Evolutionary conservation across 2,888 invertebrate genomes (phyloP), one percentile per base, ranked within the genome.

Genomic region (Brenthis daphne): DNA sequence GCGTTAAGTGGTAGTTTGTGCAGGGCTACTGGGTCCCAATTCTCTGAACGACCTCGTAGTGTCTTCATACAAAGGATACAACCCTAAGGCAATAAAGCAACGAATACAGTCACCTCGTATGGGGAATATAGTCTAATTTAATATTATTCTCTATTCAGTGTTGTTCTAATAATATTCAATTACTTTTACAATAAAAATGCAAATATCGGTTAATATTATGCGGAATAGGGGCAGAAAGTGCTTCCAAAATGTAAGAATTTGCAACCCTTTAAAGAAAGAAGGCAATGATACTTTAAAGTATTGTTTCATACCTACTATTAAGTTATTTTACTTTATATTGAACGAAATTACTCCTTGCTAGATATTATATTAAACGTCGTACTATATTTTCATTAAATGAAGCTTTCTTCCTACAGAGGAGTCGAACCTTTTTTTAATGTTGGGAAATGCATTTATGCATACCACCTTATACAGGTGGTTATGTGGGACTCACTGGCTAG

Each of bases 1-100:
- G 78, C 77, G 77, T 80, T 81, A 79, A 83, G 79, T 77, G 80
- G 79, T 76, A 78, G 75, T 82, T 81, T 75, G 70, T 75, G 76
- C 74, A 73, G 47, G 66, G 75, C 79, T 76, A 74, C 75, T 76
- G 76, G 68, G 73, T 78, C 78, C 80, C 73, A 78, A 80, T 66
- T 68, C 72, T 68, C 68, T 51, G 79, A 82, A 80, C 77, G 71
- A 69, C 76, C 75, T 79, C 61, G 64, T 72, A 65, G 68, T 68
- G 69, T 69, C 68, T 74, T 73, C 73, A 73, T 75, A 74, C 64
- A 58, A 64, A 58, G 65, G 56, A 75, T 73, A 73, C 65, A 69
- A 60, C 70, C 71, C 72, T 64, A 37, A 64, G 48, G 77, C 77
- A 77, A 83, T 85, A 83, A 83, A 82, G 81, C 74, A 61, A 61